Evolutionary conservation across 1,140 invertebrate species (phyloP).

Genomic region (Aphelenchoides besseyi): DNA sequence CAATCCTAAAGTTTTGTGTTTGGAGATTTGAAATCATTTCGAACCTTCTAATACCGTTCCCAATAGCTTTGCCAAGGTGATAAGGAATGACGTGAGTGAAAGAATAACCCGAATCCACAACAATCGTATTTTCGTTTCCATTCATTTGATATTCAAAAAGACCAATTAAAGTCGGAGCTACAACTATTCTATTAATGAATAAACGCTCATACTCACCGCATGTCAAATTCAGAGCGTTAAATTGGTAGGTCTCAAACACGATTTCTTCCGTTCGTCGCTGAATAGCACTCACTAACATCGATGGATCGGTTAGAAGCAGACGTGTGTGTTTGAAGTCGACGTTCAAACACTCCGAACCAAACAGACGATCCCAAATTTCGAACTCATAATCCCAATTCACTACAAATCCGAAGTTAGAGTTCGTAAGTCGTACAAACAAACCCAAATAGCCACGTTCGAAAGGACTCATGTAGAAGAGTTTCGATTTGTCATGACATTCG

Average conservation of each 20-base stretch:
- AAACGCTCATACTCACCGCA: conserved; percentile 34
- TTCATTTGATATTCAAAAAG: conserved; percentile 20
- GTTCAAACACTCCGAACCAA: conserved; percentile 80
- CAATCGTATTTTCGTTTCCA: conserved; percentile 72
- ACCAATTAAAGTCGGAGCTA: conserved; percentile 39
- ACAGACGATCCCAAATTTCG: conserved; percentile 91
- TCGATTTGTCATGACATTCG: conserved; percentile 89
- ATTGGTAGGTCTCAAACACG: conserved; percentile 95
- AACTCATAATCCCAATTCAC: conserved; percentile 93
- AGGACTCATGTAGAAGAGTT: conserved; percentile 85
- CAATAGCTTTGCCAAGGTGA: conserved; percentile 80
- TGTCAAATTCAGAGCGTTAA: conserved; percentile 72
- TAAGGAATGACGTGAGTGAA: conserved; percentile 92
- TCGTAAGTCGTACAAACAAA: conserved; percentile 22
- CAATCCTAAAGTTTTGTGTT: conserved; percentile 70
- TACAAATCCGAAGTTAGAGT: conserved; percentile 70
- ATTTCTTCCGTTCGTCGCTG: conserved; percentile 91
- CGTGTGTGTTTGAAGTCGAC: conserved; percentile 70
- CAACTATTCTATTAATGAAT: conserved; percentile 32
- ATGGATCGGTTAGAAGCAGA: conserved; percentile 86
- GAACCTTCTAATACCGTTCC: conserved; percentile 65
- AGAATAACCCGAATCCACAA: conserved; percentile 90
- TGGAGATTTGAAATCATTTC: conserved; percentile 10
- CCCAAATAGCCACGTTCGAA: conserved; percentile 76
- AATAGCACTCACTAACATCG: conserved; percentile 85